Base-by-base conservation (phyloP, 2,113 vertebrate species). In the Phyllopteryx taeniolatus region DNA sequence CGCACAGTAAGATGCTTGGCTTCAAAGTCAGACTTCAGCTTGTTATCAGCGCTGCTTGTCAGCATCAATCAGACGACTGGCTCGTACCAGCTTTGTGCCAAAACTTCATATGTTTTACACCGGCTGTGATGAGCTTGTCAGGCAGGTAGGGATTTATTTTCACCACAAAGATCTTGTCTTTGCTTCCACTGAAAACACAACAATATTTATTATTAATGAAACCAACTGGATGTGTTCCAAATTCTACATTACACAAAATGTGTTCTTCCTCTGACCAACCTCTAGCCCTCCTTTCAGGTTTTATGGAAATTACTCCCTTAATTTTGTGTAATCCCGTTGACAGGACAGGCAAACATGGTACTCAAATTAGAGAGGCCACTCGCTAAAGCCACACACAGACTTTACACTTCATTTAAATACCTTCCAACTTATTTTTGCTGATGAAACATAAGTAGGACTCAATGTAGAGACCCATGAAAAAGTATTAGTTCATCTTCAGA, bases 141-240 rank as follows among this genome's bases (percentile, higher is more conserved):
- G 97, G 94, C 86, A 97, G 91, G 77, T 94, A 96, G 13, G 98
- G 96, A 79, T 99, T 99, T 77, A 98, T 95, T 88, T 99, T 99
- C 84, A 99, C 94, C 71, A 96, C 95, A 91, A 99, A 99, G 88
- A 99, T 98, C 86, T 99, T 99, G 80, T 99, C 97, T 91, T 98
- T 99, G 91, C 96, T 98, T 84, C 98, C 98, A 85, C 98, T 99
- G 90, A 83, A 94, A 77, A 74, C 89, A 54, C 31, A 68, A 68
- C 15, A 56, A 31, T 47, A 31, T 66, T 46, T 15, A 47, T 66
- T 31, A 66, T 66, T 66, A 46, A 66, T 46, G 43, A 66, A 66
- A 22, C 12, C n/a, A 27, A 47, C 64, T 66, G 64, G 44, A 47
- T 66, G 43, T 17, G 64, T 47, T 66, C 44, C 64, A 80, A 69